Percentiles rank a stretch among this genome's conserved stretches.
phyloP scores from a whole-genome alignment of 1,140 invertebrate species.

The Ceratosolen fusciceps region DNA sequence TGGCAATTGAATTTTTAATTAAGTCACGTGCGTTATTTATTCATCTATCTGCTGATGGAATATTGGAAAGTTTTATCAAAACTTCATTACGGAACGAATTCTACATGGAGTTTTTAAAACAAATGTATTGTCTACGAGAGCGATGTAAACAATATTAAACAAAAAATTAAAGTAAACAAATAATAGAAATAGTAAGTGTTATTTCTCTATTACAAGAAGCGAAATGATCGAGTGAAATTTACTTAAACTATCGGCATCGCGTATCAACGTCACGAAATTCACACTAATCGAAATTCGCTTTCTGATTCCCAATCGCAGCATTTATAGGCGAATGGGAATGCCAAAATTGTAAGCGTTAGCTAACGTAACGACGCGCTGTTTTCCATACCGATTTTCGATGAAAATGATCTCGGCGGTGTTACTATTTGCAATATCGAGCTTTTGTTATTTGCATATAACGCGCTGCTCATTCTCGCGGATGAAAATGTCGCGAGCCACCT shows the following conservation, averaged over 20 bases:
- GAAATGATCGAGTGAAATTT: too few relatives aligned
- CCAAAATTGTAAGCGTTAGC: not conserved
- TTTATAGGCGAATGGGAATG: not conserved
- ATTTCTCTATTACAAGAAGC: too few relatives aligned
- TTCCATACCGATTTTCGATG: not conserved
- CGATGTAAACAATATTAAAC: too few relatives aligned
- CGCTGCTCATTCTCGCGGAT: not conserved
- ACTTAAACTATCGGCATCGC: not conserved
- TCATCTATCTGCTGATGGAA: too few relatives aligned
- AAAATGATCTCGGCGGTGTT: not conserved
- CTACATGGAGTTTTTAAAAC: too few relatives aligned
- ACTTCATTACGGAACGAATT: too few relatives aligned
- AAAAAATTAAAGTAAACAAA: too few relatives aligned
- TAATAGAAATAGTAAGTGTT: too few relatives aligned
- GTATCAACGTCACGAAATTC: not conserved
- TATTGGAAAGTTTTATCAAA: too few relatives aligned
- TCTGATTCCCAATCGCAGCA: not conserved
- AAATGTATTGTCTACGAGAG: too few relatives aligned
- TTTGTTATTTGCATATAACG: slow-evolving; percentile 5
- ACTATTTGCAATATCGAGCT: not conserved
- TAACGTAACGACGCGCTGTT: not conserved
- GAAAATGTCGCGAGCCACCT: not conserved
- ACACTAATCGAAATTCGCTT: not conserved
- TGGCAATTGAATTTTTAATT: too few relatives aligned
- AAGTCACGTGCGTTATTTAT: too few relatives aligned